phyloP scores from a whole-genome alignment of 2,797 vertebrate genomes.

The Syncerus caffer region DNA sequence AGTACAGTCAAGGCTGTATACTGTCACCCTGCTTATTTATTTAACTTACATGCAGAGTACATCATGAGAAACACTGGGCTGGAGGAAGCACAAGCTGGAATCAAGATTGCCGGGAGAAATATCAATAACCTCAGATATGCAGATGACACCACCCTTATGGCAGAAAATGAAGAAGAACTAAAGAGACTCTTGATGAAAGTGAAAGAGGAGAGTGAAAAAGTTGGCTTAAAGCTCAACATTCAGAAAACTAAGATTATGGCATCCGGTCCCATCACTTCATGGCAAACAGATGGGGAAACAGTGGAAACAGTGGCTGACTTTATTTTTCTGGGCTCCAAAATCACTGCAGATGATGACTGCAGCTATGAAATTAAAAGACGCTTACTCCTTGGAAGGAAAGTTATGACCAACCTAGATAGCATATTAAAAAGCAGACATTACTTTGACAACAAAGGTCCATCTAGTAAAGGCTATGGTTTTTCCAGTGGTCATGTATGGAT shows the following conservation, averaged over 20 bases:
- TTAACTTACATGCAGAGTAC: no score
- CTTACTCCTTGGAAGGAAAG: background rate
- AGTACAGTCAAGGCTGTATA: no score
- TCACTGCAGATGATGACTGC: background rate
- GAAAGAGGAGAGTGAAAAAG: no score
- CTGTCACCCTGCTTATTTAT: no score
- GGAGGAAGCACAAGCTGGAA: no score
- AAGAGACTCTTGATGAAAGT: no score
- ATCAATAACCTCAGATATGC: no score
- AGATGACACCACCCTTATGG: no score
- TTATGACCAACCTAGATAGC: background rate
- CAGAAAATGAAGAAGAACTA: no score
- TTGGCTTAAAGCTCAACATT: no score
- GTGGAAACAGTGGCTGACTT: background rate
- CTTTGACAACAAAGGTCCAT: background rate
- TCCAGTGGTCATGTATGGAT: background rate
- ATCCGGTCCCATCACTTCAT: background rate
- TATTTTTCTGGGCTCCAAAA: background rate
- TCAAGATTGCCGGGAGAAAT: no score
- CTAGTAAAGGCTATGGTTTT: background rate
- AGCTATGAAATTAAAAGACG: background rate
- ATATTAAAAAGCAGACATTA: background rate
- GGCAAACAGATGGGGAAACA: background rate
- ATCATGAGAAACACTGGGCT: no score
- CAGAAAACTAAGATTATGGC: background rate